Conservation (phyloP, 2,888 invertebrate genomes). For the Bhutanitis thaidina region DNA sequence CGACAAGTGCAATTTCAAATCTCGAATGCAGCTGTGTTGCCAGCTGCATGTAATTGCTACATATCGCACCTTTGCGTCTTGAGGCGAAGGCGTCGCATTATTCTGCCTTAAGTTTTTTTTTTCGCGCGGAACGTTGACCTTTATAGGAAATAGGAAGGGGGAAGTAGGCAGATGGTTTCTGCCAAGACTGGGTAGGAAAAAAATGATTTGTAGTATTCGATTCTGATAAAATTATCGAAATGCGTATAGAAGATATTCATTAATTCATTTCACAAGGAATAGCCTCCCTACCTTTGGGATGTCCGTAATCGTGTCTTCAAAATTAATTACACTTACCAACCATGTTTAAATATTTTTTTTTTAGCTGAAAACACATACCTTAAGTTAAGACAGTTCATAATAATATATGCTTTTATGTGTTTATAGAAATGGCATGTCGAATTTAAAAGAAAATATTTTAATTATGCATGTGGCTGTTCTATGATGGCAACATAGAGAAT, state of each 20-base stretch:
- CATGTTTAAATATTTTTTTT: no score
- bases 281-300: no score
- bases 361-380: no score
- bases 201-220: slow-evolving; percentile 20
- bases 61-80: slow-evolving; percentile 31
- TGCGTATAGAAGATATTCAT: background rate
- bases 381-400: no score
- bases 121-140: slow-evolving; percentile 34
- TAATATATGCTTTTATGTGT: no score
- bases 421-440: no score
- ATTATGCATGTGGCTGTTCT: no score
- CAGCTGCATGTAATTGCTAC: slow-evolving; percentile 29
- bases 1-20: slow-evolving; percentile 36
- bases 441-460: no score
- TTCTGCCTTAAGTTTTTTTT: slow-evolving; percentile 29
- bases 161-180: slow-evolving; percentile 32
- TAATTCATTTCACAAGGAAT: background rate
- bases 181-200: slow-evolving; percentile 23
- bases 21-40: slow-evolving; percentile 37
- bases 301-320: no score
- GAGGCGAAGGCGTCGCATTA: slow-evolving; percentile 29
- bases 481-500: no score
- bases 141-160: slow-evolving; percentile 25
- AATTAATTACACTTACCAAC: no score
- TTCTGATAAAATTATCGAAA: slow-evolving; percentile 21